Percentiles rank a stretch among this genome's conserved stretches.
Evolutionary conservation across 2,888 invertebrate genomes (phyloP).

Genomic region (Polymixis lichenea): DNA sequence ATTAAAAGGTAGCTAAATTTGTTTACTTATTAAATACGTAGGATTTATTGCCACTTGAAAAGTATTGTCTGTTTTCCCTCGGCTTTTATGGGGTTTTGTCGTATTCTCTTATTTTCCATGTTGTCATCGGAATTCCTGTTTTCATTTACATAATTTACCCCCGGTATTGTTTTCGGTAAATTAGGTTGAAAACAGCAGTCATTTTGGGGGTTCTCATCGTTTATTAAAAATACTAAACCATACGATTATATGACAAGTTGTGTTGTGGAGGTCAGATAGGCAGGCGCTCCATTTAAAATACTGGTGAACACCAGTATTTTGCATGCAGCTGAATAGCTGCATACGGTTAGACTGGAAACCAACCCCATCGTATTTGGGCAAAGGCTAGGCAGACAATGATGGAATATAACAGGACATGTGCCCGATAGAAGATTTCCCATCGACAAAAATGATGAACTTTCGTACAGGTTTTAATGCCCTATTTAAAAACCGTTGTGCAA

Average conservation of each 20-base stretch:
- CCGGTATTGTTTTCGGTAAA: slow-evolving; percentile 31
- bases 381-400: no score
- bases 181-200: slow-evolving; percentile 10
- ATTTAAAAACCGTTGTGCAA: not conserved
- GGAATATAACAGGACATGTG: not conserved
- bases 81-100: not conserved
- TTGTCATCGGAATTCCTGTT: slow-evolving; percentile 22
- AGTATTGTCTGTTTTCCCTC: slow-evolving; percentile 18
- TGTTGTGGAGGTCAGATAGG: no score
- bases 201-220: not conserved
- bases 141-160: slow-evolving; percentile 35
- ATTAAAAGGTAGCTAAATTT: slow-evolving; percentile 34
- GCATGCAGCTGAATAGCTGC: no score
- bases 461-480: not conserved
- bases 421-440: not conserved
- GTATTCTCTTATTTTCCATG: slow-evolving; percentile 15
- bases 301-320: no score
- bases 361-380: no score
- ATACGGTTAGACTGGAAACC: no score
- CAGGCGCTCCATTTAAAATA: no score
- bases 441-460: not conserved
- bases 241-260: not conserved
- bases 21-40: slow-evolving; percentile 37
- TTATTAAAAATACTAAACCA: not conserved
- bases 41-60: slow-evolving; percentile 30